Percentiles rank a stretch among this genome's conserved stretches.
These are phyloP conservation scores for Nothobranchius furzeri DNA, from an alignment of 2,113 vertebrate genomes.

Conservation along the genomic window DNA sequence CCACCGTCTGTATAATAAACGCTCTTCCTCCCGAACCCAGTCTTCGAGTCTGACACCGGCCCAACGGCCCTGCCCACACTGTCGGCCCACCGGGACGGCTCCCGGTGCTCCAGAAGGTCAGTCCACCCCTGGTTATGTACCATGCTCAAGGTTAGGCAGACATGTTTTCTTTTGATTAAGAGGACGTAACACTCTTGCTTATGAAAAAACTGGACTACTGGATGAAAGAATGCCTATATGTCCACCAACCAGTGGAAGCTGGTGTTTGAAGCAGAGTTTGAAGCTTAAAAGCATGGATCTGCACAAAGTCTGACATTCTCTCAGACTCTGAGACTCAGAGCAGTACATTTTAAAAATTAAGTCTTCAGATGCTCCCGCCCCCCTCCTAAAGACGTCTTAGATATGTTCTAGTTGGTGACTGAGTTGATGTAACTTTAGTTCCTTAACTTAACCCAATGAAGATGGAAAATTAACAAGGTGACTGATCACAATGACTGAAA, in stretches of 20 bases:
- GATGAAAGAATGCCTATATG: conserved; percentile 8
- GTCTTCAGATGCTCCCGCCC: background rate
- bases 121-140: no score
- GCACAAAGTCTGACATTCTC: background rate
- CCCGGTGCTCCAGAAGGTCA: no score
- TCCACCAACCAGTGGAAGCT: background rate
- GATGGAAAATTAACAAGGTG: no score
- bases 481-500: no score
- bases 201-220: background rate
- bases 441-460: no score
- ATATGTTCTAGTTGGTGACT: background rate
- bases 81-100: no score
- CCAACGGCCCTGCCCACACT: no score
- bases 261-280: background rate
- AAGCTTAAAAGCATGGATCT: background rate
- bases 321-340: no score
- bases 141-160: conserved; percentile 6
- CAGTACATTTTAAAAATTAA: background rate
- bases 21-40: no score
- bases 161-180: background rate
- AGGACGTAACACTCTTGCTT: background rate
- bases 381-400: background rate
- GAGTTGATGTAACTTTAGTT: no score
- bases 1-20: no score
- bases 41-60: no score